Evolutionary conservation across 2,113 vertebrate genomes (phyloP), one percentile per base, ranked within the genome.

Genomic region (Ochotona curzoniae): DNA sequence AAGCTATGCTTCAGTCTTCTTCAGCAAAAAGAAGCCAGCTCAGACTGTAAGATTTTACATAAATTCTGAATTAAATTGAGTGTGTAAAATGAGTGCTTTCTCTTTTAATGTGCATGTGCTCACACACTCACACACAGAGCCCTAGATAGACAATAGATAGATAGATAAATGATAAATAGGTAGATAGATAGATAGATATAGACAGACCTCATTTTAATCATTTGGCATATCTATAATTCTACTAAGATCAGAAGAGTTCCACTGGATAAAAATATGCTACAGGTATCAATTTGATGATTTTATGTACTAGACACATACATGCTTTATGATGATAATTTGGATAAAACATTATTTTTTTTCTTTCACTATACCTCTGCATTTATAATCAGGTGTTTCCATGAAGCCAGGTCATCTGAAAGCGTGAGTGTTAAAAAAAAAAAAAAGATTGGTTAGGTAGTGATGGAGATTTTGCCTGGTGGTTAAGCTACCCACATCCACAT

Each of bases 1-100:
- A 66, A 63, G 79, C 64, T 76, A 49, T 83, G 60, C 32, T 83
- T 91, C 76, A 78, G 8, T 87, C 63, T 93, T 91, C 75, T 91
- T 80, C 26, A 51, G 18, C 23, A 54, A 60, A 82, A 67, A 83
- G 54, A 93, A 93, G 38, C 9, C 73, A 87, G n/a, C 60, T 92
- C 30, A 87, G 63, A 75, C 57, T 76, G 21, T 87, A 83, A 83
- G 80, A 81, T 79, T 94, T 91, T 78, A 91, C 18, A 83, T 35
- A 95, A 89, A 96, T 94, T 89, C 35, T 67, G 83, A 86, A 71
- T 26, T 74, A 76, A 90, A 86, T 79, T 91, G 88, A 81, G 54
- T 87, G 25, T 90, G 28, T 63, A 85, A 92, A 91, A 75, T 83
- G 23, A 66, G 28, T 74, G 70, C 32, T 75, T 96, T 73, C 21